Evolutionary conservation across 1,140 invertebrate genomes (phyloP).

Genomic region (Cotesia typhae): DNA sequence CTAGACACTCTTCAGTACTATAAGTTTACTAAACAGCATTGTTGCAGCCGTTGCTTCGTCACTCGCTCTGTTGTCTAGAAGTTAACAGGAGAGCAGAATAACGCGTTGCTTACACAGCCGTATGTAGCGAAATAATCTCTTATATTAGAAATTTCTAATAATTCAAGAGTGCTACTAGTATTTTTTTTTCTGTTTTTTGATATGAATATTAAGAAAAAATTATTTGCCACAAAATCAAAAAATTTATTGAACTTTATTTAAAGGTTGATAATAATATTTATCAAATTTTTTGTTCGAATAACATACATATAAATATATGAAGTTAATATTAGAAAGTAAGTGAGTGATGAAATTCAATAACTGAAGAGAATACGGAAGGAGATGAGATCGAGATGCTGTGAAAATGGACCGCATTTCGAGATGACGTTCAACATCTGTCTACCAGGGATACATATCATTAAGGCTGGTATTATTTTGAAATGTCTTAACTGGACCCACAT

Average conservation of each 20-base stretch:
- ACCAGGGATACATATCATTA: conserved; percentile 50
- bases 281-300: neutral
- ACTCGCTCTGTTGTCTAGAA: conserved; percentile 50
- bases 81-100: conserved; percentile 47
- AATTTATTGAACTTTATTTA: neutral
- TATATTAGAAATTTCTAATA: too few species aligned
- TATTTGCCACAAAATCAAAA: neutral
- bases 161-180: too few species aligned
- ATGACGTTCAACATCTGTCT: conserved; percentile 60
- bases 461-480: conserved; percentile 37
- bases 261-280: neutral
- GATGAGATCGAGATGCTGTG: conserved; percentile 54
- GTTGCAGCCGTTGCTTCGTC: conserved; percentile 52
- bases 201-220: too few species aligned
- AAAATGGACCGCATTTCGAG: conserved; percentile 53
- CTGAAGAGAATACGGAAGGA: conserved; percentile 33
- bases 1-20: conserved; percentile 30
- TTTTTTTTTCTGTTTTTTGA: too few species aligned
- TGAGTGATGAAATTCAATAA: neutral
- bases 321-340: neutral
- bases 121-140: neutral
- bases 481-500: conserved; percentile 27
- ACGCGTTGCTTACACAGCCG: neutral
- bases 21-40: conserved; percentile 23
- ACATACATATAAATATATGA: neutral